Evolutionary conservation across 2,113 vertebrate species (phyloP).

Genomic region (Anguilla rostrata): DNA sequence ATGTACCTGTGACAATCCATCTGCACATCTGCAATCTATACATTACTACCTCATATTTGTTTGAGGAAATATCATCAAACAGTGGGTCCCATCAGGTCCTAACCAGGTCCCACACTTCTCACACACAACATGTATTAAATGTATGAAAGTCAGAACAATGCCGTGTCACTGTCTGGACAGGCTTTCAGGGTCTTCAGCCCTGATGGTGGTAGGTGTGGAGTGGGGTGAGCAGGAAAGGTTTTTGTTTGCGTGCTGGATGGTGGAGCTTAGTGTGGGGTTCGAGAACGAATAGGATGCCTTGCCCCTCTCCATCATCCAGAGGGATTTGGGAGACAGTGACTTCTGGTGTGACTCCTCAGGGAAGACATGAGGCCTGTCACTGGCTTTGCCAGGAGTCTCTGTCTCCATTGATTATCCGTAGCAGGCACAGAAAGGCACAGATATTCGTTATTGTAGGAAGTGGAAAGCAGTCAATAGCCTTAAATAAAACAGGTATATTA

Average conservation of each 20-base stretch:
- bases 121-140: no score
- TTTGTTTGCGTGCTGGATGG: background rate
- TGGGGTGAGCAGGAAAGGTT: background rate
- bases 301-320: background rate
- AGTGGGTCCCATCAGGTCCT: no score
- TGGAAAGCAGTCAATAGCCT: background rate
- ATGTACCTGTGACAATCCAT: no score
- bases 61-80: no score
- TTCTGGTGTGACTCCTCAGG: background rate
- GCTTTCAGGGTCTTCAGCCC: background rate
- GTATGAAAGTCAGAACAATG: no score
- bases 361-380: background rate
- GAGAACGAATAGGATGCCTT: background rate
- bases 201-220: no score
- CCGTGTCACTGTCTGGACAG: background rate
- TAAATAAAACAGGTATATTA: no score
- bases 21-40: no score
- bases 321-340: background rate
- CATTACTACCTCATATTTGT: no score
- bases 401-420: background rate
- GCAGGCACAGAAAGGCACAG: background rate
- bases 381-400: background rate
- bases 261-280: background rate
- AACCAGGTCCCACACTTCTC: no score
- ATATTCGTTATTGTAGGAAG: background rate